Evolutionary conservation across 2,113 vertebrate genomes (phyloP), one percentile per base, ranked within the genome.

Genomic region (Planiliza haematocheilus): DNA sequence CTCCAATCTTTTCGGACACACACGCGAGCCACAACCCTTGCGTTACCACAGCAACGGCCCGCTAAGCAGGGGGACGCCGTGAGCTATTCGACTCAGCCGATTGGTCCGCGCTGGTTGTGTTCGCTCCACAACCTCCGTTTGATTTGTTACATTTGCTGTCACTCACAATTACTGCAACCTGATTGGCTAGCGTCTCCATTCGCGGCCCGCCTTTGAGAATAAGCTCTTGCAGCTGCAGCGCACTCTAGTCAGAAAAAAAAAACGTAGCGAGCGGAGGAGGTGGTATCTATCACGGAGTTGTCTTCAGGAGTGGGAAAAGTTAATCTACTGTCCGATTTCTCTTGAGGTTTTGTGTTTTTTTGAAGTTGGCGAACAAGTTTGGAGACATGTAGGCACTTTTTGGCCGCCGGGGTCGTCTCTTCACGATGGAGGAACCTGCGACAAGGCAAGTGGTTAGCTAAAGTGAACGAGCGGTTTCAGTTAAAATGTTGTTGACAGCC

Each of bases 391-490:
- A 83, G 73, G 13, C 8, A 59, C n/a, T 24, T 60, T 52, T 34
- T 16, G 11, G 7, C 16, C 36, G 39, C 30, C 9, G 45, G 37
- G 37, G 65, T 74, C 20, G 45, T 53, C 57, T 30, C 24, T 76
- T 57, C 18, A 71, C 61, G 78, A 91, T 91, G 89, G 89, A 89
- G 71, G 86, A 88, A 70, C 71, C 79, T 77, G 82, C 74, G 51
- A 64, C 72, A 14, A 91, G 91, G 91, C 81, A 82, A 91, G 89
- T 84, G 60, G 34, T 65, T 4, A 49, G 71, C 14, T 64, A 72
- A 72, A 70, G 77, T 61, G 50, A 58, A 38, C 37, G 10, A 42
- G 51, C 8, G 11, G 12, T 48, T 34, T 17, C 17, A 12, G 36
- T 43, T 13, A 7, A 4, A n/a, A 5, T 42, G 1, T 8, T 8